phyloP scores from a whole-genome alignment of 2,113 vertebrate genomes.

The Oceanodroma tethys region DNA sequence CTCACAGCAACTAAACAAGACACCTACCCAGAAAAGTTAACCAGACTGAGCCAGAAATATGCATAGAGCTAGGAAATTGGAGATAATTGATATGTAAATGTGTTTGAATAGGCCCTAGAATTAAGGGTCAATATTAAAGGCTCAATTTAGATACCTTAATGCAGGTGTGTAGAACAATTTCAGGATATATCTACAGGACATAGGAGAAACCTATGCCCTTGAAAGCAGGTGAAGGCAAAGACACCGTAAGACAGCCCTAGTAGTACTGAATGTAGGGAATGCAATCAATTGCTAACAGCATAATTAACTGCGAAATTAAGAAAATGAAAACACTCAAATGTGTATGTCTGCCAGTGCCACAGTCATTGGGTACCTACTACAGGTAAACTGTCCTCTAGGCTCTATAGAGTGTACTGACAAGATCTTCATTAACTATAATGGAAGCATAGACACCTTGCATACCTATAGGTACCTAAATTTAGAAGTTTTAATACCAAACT shows the following conservation, averaged over 20 bases:
- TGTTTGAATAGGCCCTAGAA: background rate
- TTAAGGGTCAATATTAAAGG: background rate
- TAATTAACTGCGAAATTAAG: background rate
- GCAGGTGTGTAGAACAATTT: background rate
- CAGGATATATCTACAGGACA: background rate
- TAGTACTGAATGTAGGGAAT: background rate
- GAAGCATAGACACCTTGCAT: background rate
- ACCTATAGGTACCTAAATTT: background rate
- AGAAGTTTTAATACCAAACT: background rate
- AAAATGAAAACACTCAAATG: background rate
- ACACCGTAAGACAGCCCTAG: background rate
- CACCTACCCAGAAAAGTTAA: background rate
- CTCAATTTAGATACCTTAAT: background rate
- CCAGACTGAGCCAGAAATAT: background rate
- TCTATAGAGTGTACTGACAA: background rate
- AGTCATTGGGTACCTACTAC: rapidly evolving
- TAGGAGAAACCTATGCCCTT: background rate
- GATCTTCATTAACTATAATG: background rate
- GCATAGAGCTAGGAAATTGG: background rate
- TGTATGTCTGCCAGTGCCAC: background rate
- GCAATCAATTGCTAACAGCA: background rate
- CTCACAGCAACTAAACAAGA: background rate
- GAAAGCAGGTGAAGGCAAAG: background rate
- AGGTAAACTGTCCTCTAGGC: background rate
- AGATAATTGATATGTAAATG: background rate